These are phyloP conservation scores for Penaeus japonicus DNA, from an alignment of 1,140 invertebrate genomes.

Conservation along the genomic window DNA sequence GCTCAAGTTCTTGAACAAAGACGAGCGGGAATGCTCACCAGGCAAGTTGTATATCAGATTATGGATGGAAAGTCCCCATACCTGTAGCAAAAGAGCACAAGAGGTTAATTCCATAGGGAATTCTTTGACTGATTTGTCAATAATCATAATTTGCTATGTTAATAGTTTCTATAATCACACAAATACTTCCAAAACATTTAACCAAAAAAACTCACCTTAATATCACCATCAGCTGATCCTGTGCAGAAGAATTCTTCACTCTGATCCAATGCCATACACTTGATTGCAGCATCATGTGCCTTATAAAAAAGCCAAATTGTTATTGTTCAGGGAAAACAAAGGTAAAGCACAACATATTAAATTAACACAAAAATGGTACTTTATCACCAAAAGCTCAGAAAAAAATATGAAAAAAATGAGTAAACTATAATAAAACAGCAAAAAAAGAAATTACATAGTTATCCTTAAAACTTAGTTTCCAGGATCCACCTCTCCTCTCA, in stretches of 20 bases:
- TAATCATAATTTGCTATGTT: background rate
- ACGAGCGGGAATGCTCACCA: constrained; percentile 84
- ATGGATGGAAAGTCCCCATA: constrained; percentile 89
- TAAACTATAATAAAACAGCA: no score
- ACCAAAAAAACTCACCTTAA: constrained; percentile 78
- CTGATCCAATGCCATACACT: constrained; percentile 92
- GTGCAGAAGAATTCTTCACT: constrained; percentile 96
- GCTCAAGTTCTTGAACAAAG: constrained; percentile 95
- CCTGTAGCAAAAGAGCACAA: constrained; percentile 70
- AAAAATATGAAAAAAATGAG: no score
- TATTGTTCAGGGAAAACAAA: background rate
- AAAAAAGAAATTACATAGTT: no score
- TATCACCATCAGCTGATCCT: constrained; percentile 96
- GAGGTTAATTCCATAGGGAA: background rate
- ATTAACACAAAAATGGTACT: no score
- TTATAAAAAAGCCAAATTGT: constrained; percentile 54
- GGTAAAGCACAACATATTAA: background rate
- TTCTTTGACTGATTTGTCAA: no score
- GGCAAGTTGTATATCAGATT: constrained; percentile 86
- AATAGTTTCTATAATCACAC: background rate
- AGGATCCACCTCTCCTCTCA: constrained; percentile 62
- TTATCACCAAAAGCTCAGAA: no score
- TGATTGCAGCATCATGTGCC: constrained; percentile 88
- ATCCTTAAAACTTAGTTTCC: no score
- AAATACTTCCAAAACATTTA: background rate